Evolutionary conservation across 2,888 invertebrate genomes (phyloP).

Genomic region (Nasonovia ribisnigri): DNA sequence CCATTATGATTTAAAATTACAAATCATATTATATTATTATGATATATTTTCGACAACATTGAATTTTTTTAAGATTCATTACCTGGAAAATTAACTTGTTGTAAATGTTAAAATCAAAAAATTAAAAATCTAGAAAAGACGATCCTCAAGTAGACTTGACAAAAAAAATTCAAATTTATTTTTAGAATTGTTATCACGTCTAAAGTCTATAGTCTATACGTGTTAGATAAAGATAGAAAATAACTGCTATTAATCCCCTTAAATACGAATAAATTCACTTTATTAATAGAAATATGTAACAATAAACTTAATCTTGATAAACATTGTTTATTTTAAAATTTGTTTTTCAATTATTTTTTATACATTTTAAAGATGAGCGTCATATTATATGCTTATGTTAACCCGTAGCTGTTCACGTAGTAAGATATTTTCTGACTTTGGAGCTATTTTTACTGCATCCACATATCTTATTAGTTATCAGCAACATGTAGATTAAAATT

Average conservation of each 20-base stretch:
- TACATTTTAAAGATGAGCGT: neutral
- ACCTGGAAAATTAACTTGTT: neutral
- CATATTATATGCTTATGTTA: neutral
- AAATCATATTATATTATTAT: neutral
- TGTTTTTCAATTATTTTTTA: neutral
- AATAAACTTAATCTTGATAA: neutral
- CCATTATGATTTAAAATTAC: neutral
- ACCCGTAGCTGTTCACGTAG: rapidly evolving
- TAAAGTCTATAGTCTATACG: too few relatives aligned
- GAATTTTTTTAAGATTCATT: neutral
- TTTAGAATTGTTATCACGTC: too few relatives aligned
- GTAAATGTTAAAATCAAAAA: too few relatives aligned
- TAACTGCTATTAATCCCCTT: too few relatives aligned
- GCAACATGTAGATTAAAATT: too few relatives aligned
- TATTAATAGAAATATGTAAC: neutral
- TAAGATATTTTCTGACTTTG: neutral
- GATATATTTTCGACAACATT: neutral
- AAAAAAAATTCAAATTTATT: too few relatives aligned
- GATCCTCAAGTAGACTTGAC: too few relatives aligned
- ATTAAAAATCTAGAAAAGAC: too few relatives aligned
- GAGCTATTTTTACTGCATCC: too few relatives aligned
- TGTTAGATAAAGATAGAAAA: too few relatives aligned
- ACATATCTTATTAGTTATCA: too few relatives aligned
- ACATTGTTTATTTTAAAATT: neutral
- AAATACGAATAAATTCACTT: neutral